These are phyloP conservation scores for Lasioglossum morio DNA, from an alignment of 2,888 invertebrate genomes.

Conservation along the genomic window DNA sequence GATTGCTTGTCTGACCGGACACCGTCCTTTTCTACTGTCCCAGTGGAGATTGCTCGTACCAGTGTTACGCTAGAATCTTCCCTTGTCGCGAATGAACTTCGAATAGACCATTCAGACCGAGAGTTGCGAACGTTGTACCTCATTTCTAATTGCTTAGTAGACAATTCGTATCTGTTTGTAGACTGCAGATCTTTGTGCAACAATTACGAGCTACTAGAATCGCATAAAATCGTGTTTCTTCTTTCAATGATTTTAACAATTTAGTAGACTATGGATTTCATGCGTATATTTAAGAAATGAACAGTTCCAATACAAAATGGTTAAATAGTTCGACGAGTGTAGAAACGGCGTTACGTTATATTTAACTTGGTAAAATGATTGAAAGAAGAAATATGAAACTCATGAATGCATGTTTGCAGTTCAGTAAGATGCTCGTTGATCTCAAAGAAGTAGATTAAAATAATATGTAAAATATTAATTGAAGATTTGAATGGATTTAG, in stretches of 20 bases:
- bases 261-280: too few relatives aligned
- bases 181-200: neutral
- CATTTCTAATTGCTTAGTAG: neutral
- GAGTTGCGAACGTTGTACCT: neutral
- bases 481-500: neutral
- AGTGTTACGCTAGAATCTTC: neutral
- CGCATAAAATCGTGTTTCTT: neutral
- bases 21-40: conserved; percentile 13
- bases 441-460: neutral
- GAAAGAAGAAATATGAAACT: too few relatives aligned
- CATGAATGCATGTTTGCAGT: too few relatives aligned
- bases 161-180: neutral
- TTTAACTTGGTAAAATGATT: too few relatives aligned
- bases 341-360: too few relatives aligned
- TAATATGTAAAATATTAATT: neutral
- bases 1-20: conserved; percentile 22
- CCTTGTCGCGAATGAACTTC: neutral
- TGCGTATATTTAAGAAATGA: too few relatives aligned
- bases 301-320: too few relatives aligned
- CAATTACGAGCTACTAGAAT: neutral
- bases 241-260: neutral
- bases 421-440: too few relatives aligned
- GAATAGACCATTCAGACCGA: neutral
- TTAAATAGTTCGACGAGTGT: too few relatives aligned
- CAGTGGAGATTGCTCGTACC: neutral